Evolutionary conservation across 1,140 invertebrate species (phyloP), one percentile per base, ranked within the genome.

Genomic region (Drosophila erecta): DNA sequence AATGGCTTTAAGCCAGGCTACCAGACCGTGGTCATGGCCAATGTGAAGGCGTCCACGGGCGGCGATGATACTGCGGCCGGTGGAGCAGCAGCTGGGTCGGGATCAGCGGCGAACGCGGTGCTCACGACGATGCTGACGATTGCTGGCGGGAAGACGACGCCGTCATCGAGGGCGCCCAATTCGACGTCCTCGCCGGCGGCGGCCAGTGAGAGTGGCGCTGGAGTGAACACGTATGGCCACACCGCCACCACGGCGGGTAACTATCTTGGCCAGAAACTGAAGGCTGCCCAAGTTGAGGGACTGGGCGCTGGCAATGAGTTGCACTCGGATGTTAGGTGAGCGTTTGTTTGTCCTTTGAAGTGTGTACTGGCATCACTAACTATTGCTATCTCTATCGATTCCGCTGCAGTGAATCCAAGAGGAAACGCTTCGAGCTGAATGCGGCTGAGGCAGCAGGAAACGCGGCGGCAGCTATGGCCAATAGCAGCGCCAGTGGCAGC

Each of bases 311-410:
- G 85, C 84, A 92, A 89, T 44, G 91, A 92, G 38, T 46, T 87
- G 38, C 86, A 87, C 51, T 53, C 76, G 33, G 91, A 92, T 80
- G 91, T 85, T 75, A 92, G 90, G 91, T 92, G 46, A 87, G 89
- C 17, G 17, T 1, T 17, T 17, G 17, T 1, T 17, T 17, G 17
- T 17, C 17, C 17, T 17, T 17, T 17, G 17, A 17, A 17, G 17
- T 17, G 17, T 17, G 17, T 17, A n/a, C n/a, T n/a, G n/a, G n/a
- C n/a, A 17, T 17, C 1, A 17, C 22, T 15, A 56, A 37, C 20
- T 20, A 61, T 58, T 61, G 59, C 59, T 15, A 27, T 61, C 59
- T 58, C 59, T 1, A 3, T 61, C 53, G 59, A 15, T 14, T 61
- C 75, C 47, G 12, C 70, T 55, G 12, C 75, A 91, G 91, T 81